Evolutionary conservation across 1,140 invertebrate genomes (phyloP), one percentile per base, ranked within the genome.

Genomic region (Oncopeltus fasciatus): DNA sequence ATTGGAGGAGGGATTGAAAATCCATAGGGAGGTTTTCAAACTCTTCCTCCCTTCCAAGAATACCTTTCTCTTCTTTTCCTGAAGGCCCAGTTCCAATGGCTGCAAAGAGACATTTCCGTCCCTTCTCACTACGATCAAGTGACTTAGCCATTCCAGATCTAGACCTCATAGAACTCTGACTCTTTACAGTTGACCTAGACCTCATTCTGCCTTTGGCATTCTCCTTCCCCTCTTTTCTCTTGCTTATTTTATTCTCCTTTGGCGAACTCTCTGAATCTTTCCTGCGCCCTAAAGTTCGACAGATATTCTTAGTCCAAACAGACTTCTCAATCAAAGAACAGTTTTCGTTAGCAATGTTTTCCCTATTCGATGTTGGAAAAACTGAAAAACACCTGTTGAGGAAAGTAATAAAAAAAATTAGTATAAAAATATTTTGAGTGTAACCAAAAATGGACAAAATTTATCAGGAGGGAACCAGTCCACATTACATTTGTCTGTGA

Each of bases 21-120:
- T 81, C 78, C 62, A 80, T 76, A 20, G 78, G 77, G 47, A 80
- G 70, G 62, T 80, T 77, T 63, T 80, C 76, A 59, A 77, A 80
- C 29, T 43, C 29, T 57, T 49, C 65, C 16, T 46, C 33, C 9
- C 66, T 26, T 65, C 44, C 18, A 26, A 14, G 14, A 1, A 21
- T 20, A 20, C 20, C 14, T 12, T 53, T 53, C 24, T 53, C 49
- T 53, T 53, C 49, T 24, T 53, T 53, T 20, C 44, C 44, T n/a
- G n/a, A n/a, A n/a, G n/a, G n/a, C n/a, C n/a, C n/a, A n/a, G n/a
- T n/a, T n/a, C n/a, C n/a, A n/a, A n/a, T n/a, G n/a, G n/a, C n/a
- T 31, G 29, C 29, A 18, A 53, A 53, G 14, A 60, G 28, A 57
- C 49, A 60, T 38, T 64, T 64, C 31, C 58, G 33, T 20, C 57